A percentile compares a stretch with the other conserved stretches of the same genome.
Conservation (phyloP, 2,888 invertebrate species). For the Leucania comma region DNA sequence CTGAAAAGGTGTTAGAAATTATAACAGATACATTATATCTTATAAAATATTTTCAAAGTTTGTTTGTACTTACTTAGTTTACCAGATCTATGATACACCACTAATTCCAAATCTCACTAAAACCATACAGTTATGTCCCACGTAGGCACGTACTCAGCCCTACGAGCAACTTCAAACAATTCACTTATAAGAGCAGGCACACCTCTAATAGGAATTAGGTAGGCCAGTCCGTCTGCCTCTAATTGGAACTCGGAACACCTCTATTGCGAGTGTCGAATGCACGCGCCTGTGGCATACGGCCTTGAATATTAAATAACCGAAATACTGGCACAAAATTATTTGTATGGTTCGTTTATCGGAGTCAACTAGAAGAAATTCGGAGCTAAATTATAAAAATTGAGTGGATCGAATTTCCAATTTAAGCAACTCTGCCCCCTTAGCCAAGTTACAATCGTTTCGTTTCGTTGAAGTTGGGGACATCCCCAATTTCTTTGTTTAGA, state of each 20-base stretch:
- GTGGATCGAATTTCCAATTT: too few relatives aligned
- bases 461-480: too few relatives aligned
- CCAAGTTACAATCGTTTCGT: too few relatives aligned
- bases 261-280: slow-evolving; percentile 61
- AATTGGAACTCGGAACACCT: slow-evolving; percentile 66
- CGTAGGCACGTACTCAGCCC: neutral
- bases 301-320: slow-evolving; percentile 37
- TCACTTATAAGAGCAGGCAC: slow-evolving; percentile 52
- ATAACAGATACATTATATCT: too few relatives aligned
- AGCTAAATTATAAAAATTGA: neutral
- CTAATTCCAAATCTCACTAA: neutral
- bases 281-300: slow-evolving; percentile 48
- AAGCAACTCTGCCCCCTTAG: too few relatives aligned
- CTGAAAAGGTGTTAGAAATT: too few relatives aligned
- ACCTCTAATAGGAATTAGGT: slow-evolving; percentile 70
- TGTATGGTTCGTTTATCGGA: neutral
- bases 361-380: neutral
- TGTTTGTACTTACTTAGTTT: neutral
- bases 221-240: slow-evolving; percentile 60
- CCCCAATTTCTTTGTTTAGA: too few relatives aligned
- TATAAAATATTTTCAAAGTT: too few relatives aligned
- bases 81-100: neutral
- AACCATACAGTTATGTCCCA: neutral
- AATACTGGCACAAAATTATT: neutral
- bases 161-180: slow-evolving; percentile 49